Percentiles rank a stretch among this genome's conserved stretches.
phyloP scores from a whole-genome alignment of 2,888 invertebrate species.

The Caenorhabditis sp. region DNA sequence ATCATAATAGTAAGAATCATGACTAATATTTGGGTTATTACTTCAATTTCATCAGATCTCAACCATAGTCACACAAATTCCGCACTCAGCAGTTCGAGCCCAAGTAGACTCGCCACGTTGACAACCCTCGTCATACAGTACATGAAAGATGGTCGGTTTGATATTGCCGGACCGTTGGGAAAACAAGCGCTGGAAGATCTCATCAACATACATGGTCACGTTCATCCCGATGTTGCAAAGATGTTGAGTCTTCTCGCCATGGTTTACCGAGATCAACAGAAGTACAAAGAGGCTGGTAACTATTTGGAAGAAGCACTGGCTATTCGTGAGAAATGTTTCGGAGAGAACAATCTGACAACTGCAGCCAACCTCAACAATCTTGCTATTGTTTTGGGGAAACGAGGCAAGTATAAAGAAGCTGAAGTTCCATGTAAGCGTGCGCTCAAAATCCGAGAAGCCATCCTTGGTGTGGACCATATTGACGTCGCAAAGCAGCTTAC shows the following conservation, averaged over 20 bases:
- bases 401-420: constrained; percentile 92
- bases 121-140: constrained; percentile 99
- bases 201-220: constrained; percentile 98
- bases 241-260: constrained; percentile 99
- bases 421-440: constrained; percentile 99
- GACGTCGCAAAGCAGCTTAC: constrained; percentile 99
- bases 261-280: constrained; percentile 96
- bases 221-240: constrained; percentile 99
- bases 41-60: constrained; percentile 33
- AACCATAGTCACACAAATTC: constrained; percentile 80
- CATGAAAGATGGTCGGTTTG: constrained; percentile 93
- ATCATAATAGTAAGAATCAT: constrained; percentile 21
- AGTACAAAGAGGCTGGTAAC: constrained; percentile 99
- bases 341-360: constrained; percentile 97
- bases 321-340: constrained; percentile 96
- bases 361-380: constrained; percentile 99
- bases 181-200: constrained; percentile 98
- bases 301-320: constrained; percentile 97
- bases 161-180: constrained; percentile 99
- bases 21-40: neutral
- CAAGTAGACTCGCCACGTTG: constrained; percentile 95
- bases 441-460: constrained; percentile 96
- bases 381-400: constrained; percentile 97
- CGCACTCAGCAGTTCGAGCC: constrained; percentile 94
- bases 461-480: constrained; percentile 97